These are phyloP conservation scores for Bruchidius siliquastri DNA, from an alignment of 2,888 invertebrate species.

Conservation along the genomic window DNA sequence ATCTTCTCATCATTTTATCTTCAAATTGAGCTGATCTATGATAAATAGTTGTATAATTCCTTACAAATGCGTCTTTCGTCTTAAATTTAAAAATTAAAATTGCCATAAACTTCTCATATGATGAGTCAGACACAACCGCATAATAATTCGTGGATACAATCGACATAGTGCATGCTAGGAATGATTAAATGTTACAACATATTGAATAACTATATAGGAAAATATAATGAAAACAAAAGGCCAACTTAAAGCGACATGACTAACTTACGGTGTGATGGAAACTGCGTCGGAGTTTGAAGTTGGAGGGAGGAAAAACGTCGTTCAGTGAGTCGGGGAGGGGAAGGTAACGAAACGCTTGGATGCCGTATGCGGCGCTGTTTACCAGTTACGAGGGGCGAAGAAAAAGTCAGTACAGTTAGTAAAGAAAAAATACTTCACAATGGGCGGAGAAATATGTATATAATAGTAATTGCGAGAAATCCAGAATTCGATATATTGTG, in stretches of 20 bases:
- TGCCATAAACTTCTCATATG: no score
- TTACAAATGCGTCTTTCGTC: no score
- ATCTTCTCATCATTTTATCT: no score
- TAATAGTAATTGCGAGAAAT: no score
- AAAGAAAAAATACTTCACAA: no score
- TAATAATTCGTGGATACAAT: neutral
- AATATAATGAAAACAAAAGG: neutral
- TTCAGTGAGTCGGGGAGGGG: neutral
- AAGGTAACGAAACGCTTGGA: neutral
- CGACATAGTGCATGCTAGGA: neutral
- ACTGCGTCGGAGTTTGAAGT: neutral
- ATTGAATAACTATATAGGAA: neutral
- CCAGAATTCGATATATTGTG: no score
- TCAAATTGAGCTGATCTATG: no score
- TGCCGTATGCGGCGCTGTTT: neutral
- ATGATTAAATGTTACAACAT: neutral
- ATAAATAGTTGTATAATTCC: no score
- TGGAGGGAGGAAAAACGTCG: neutral
- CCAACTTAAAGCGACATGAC: neutral
- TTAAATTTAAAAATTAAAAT: no score
- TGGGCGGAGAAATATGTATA: no score
- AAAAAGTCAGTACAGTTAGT: no score
- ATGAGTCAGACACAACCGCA: neutral
- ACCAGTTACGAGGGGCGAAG: neutral
- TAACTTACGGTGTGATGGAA: neutral